phyloP scores from a whole-genome alignment of 2,797 vertebrate species.

The Serranus cabrilla region DNA sequence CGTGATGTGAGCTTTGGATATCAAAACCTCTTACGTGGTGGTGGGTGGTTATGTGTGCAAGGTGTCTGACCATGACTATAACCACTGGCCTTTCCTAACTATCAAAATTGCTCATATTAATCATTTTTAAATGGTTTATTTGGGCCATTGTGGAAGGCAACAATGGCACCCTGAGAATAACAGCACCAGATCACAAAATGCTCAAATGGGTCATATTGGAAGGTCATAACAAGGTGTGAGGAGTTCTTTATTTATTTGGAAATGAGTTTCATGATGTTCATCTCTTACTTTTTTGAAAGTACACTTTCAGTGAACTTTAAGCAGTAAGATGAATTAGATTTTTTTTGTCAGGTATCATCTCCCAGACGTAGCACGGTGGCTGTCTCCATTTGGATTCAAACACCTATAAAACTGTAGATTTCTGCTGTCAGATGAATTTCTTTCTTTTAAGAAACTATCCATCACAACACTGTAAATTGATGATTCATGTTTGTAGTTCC shows the following conservation, averaged over 20 bases:
- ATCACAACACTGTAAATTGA: neutral
- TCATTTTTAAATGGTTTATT: neutral
- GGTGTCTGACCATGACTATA: neutral
- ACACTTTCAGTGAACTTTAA: neutral
- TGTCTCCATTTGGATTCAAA: slow-evolving; percentile 4
- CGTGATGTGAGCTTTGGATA: neutral
- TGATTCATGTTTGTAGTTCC: neutral
- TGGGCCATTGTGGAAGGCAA: neutral
- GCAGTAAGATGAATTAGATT: neutral
- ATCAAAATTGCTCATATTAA: neutral
- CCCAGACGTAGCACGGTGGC: no score
- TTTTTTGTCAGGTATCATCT: neutral
- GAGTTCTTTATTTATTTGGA: neutral
- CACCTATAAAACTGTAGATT: neutral
- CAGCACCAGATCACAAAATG: neutral
- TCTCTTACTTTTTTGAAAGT: neutral
- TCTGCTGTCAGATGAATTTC: neutral
- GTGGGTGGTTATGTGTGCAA: neutral
- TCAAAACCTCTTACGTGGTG: neutral
- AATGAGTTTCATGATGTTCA: neutral
- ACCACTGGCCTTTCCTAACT: neutral
- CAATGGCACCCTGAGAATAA: neutral
- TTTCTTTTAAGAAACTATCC: neutral
- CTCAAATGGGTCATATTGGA: neutral
- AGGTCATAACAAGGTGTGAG: neutral